phyloP scores from a whole-genome alignment of 2,797 vertebrate species.

The Spondyliosoma cantharus region DNA sequence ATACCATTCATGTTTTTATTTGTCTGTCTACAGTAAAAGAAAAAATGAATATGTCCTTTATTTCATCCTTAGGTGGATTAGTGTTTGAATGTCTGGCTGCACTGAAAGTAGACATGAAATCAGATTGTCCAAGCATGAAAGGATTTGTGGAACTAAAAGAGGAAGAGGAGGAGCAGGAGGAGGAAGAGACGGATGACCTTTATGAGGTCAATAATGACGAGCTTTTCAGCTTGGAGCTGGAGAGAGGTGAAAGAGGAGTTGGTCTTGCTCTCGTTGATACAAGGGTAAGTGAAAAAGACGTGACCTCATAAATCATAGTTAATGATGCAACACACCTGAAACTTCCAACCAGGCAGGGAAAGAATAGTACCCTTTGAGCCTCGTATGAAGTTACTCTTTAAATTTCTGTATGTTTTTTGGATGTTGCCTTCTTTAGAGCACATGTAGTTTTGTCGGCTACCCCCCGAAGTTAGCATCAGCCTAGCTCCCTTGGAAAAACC shows the following conservation, averaged over 20 bases:
- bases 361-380: too few relatives aligned
- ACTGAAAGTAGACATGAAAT: conserved; percentile 62
- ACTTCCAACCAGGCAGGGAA: not conserved
- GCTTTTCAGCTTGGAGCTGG: conserved; percentile 84
- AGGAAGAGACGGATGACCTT: conserved; percentile 52
- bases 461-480: too few relatives aligned
- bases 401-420: too few relatives aligned
- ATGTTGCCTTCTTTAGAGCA: too few relatives aligned
- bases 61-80: conserved; percentile 61
- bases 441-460: too few relatives aligned
- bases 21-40: not conserved
- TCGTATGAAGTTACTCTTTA: too few relatives aligned
- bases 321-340: not conserved
- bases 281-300: conserved; percentile 72
- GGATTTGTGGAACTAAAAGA: conserved; percentile 65
- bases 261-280: conserved; percentile 84
- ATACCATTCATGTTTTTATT: not conserved
- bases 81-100: conserved; percentile 74
- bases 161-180: conserved; percentile 60
- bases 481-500: too few relatives aligned
- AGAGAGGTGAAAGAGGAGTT: conserved; percentile 79
- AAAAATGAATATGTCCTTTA: not conserved
- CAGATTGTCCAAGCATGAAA: conserved; percentile 36
- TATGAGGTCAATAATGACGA: conserved; percentile 70
- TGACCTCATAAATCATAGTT: not conserved